Evolutionary conservation across 2,888 invertebrate genomes (phyloP).

Genomic region (Myopa testacea): DNA sequence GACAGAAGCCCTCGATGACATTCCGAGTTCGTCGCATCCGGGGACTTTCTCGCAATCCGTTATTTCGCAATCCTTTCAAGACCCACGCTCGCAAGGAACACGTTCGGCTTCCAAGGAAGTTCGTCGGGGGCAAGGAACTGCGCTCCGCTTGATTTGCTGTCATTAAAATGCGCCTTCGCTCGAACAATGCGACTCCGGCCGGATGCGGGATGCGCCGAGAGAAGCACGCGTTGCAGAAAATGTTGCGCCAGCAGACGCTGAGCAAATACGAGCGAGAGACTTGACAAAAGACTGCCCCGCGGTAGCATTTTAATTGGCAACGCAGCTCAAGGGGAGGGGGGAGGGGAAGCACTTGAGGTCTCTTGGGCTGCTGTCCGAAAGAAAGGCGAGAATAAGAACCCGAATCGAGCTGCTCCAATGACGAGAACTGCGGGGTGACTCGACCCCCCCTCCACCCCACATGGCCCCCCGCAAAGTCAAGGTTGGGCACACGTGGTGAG

Average conservation of each 20-base stretch:
- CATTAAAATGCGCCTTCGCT: constrained; percentile 27
- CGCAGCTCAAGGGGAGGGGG: not conserved
- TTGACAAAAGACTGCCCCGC: not conserved
- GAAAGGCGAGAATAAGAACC: not conserved
- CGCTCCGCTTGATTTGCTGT: constrained; percentile 34
- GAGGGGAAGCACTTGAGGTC: not conserved
- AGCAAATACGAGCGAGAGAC: constrained; percentile 6
- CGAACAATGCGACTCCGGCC: constrained; percentile 25
- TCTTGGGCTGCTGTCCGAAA: not conserved
- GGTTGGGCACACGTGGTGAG: constrained; percentile 18
- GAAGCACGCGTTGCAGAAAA: not conserved
- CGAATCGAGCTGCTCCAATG: not conserved
- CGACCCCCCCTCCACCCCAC: not conserved
- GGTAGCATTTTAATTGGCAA: constrained; percentile 38
- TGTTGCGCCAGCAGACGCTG: constrained; percentile 11
- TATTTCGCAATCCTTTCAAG: constrained; percentile 32
- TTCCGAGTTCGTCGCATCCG: not conserved
- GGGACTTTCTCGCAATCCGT: constrained; percentile 25
- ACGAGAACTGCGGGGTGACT: not conserved
- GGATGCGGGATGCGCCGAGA: not conserved
- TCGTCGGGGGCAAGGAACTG: not conserved
- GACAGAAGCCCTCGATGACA: not conserved
- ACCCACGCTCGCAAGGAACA: not conserved
- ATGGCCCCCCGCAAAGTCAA: not conserved
- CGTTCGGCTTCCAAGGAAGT: not conserved